phyloP scores from a whole-genome alignment of 2,797 vertebrate genomes.

The Rachycentron canadum region DNA sequence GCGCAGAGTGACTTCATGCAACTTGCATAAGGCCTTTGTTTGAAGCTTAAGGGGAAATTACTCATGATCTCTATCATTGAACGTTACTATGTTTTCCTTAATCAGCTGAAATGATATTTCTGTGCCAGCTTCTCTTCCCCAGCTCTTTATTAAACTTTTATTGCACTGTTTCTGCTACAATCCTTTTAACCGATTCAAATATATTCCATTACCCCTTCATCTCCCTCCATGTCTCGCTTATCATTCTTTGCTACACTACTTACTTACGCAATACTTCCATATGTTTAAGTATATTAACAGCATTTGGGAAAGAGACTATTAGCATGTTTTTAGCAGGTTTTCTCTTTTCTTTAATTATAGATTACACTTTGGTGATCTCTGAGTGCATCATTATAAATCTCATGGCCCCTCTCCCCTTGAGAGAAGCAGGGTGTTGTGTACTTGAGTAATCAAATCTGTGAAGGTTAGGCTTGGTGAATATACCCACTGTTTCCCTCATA shows the following conservation, averaged over 20 bases:
- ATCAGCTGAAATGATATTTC: constrained; percentile 61
- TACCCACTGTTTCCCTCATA: constrained; percentile 39
- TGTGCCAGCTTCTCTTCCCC: constrained; percentile 47
- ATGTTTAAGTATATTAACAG: constrained; percentile 55
- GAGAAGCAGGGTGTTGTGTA: constrained; percentile 34
- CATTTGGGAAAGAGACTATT: constrained; percentile 51
- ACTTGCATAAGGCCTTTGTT: constrained; percentile 7
- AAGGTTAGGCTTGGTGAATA: constrained; percentile 58
- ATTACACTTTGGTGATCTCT: constrained; percentile 49
- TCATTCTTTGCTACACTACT: constrained; percentile 12
- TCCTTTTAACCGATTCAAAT: constrained; percentile 63
- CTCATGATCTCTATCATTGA: constrained; percentile 26
- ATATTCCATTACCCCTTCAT: constrained; percentile 49
- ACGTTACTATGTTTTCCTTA: constrained; percentile 35
- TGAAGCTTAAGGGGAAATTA: constrained; percentile 32
- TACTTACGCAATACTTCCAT: constrained; percentile 54
- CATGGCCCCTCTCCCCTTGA: constrained; percentile 25
- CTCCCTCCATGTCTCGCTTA: constrained; percentile 37
- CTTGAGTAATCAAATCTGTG: constrained; percentile 44
- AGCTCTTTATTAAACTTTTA: constrained; percentile 67
- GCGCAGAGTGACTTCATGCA: constrained; percentile 5
- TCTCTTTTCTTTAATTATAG: constrained; percentile 55
- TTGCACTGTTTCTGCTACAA: constrained; percentile 51
- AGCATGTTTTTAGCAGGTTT: constrained; percentile 38
- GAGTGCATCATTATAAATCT: constrained; percentile 61